Percentiles rank a stretch among this genome's conserved stretches.
Conservation (phyloP, 2,888 invertebrate species). For the Sinotaia quadrata region DNA sequence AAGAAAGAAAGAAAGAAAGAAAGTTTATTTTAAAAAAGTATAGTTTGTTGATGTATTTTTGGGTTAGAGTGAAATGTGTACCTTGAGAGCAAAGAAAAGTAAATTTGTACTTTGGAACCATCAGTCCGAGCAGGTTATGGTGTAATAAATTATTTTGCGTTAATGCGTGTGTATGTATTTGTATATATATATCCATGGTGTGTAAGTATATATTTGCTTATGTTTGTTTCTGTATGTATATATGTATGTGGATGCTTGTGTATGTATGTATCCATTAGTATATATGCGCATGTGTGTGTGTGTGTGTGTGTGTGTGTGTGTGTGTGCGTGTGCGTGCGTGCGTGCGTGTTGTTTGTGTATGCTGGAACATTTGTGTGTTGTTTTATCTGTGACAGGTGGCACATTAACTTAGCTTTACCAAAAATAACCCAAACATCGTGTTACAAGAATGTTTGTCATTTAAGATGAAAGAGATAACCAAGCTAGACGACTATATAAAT, state of each 20-base stretch:
- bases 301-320: constrained; percentile 10
- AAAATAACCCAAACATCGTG: too few species aligned
- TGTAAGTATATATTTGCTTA: neutral
- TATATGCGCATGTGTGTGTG: too few species aligned
- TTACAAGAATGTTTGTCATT: too few species aligned
- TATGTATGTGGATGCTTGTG: too few species aligned
- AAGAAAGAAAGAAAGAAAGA: too few species aligned
- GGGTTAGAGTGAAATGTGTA: neutral
- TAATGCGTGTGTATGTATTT: neutral
- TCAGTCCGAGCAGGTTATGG: neutral
- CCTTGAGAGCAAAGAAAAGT: neutral
- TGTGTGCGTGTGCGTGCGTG: constrained; percentile 3
- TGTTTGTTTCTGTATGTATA: too few species aligned
- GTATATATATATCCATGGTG: neutral
- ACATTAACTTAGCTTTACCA: too few species aligned
- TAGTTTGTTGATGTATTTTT: neutral
- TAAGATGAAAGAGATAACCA: too few species aligned
- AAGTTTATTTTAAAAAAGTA: too few species aligned
- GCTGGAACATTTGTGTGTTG: neutral
- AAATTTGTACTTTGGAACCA: neutral
- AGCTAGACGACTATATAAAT: too few species aligned
- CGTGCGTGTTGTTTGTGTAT: neutral
- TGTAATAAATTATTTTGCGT: neutral
- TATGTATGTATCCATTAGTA: too few species aligned
- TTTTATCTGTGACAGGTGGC: too few species aligned